These are phyloP conservation scores for Acronicta psi DNA, from an alignment of 2,888 invertebrate genomes.

Conservation along the genomic window DNA sequence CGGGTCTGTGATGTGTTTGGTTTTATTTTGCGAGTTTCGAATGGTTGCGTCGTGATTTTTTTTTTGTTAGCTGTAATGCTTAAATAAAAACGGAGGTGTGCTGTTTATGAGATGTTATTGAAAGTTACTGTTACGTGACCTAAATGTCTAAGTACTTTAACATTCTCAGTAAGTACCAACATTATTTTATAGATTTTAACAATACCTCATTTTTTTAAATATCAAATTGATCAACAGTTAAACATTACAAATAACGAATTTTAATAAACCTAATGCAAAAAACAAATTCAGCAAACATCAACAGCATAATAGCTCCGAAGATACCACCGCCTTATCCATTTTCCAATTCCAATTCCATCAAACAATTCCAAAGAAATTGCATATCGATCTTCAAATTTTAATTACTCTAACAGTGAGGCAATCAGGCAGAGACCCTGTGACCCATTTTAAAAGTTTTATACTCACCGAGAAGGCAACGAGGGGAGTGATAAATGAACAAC, in stretches of 20 bases:
- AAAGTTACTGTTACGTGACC: too few relatives aligned
- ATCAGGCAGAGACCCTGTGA: slow-evolving; percentile 85
- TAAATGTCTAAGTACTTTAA: too few relatives aligned
- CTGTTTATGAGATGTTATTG: too few relatives aligned
- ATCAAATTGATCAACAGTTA: too few relatives aligned
- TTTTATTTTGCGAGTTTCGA: slow-evolving; percentile 11
- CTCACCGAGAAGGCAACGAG: slow-evolving; percentile 73
- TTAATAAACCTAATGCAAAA: neutral
- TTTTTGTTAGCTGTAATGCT: neutral
- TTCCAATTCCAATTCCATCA: slow-evolving; percentile 15
- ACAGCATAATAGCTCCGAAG: slow-evolving; percentile 13
- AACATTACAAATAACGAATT: too few relatives aligned
- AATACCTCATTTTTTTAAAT: too few relatives aligned
- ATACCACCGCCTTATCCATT: slow-evolving; percentile 4
- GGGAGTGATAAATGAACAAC: slow-evolving; percentile 87
- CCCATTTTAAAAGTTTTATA: slow-evolving; percentile 87
- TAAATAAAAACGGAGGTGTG: too few relatives aligned
- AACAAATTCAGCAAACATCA: slow-evolving; percentile 2
- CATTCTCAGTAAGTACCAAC: too few relatives aligned
- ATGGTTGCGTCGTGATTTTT: neutral
- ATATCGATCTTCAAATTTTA: slow-evolving; percentile 83
- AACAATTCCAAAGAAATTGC: slow-evolving; percentile 50
- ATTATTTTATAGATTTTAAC: too few relatives aligned
- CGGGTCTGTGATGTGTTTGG: slow-evolving; percentile 9
- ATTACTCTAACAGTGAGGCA: slow-evolving; percentile 81